A percentile compares a stretch with the other conserved stretches of the same genome.
These are phyloP conservation scores for Drosophila mauritiana DNA, from an alignment of 1,140 invertebrate species.

Conservation along the genomic window DNA sequence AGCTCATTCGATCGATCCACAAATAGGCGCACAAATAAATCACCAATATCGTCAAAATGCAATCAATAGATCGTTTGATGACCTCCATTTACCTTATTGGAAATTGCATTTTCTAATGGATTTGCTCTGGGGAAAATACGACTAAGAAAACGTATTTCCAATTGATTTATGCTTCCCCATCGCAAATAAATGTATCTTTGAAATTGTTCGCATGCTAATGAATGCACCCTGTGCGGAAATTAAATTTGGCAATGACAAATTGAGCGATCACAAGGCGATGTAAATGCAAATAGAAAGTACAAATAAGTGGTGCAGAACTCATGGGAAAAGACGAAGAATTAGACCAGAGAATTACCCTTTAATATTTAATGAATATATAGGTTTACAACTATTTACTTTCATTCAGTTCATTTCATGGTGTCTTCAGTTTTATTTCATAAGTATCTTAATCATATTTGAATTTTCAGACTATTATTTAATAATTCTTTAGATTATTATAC, in stretches of 20 bases:
- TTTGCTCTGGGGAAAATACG: conserved; percentile 4
- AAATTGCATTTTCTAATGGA: conserved; percentile 24
- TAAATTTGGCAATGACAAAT: conserved; percentile 58
- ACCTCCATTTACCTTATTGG: conserved; percentile 40
- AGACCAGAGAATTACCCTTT: neutral
- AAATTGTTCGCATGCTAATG: conserved; percentile 13
- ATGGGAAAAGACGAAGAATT: neutral
- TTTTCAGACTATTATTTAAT: neutral
- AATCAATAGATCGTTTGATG: conserved; percentile 27
- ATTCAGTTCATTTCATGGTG: neutral
- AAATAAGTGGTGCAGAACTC: conserved; percentile 11
- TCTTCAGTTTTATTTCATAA: no score
- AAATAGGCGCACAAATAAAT: conserved; percentile 28
- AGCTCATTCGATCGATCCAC: neutral
- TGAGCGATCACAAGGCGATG: conserved; percentile 35
- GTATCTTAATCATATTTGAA: neutral
- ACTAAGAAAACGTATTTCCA: conserved; percentile 3
- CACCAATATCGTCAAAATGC: conserved; percentile 24
- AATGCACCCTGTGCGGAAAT: conserved; percentile 35
- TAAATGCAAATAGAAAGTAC: conserved; percentile 3
- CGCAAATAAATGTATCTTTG: conserved; percentile 14
- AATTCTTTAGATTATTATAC: no score
- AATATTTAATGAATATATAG: no score
- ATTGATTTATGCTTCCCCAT: conserved; percentile 32
- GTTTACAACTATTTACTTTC: no score